Base-by-base conservation (phyloP, 1,140 invertebrate genomes). In the Caenorhabditis inopinata region DNA sequence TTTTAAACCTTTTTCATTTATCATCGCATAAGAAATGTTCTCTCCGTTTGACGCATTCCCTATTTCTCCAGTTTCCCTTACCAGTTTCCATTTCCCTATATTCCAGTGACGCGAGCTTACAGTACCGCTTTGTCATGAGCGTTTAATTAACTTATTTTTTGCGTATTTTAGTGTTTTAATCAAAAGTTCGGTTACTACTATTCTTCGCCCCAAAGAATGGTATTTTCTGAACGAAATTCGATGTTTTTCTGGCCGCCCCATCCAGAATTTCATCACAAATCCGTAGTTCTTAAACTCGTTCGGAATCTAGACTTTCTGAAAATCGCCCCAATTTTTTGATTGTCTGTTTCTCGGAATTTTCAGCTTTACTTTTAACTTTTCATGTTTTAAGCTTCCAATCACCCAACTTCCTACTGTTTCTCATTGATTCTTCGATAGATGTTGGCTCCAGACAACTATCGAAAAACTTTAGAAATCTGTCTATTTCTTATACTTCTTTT, bases 281-380 rank as follows among this genome's bases (percentile, higher is more conserved):
- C 18, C 7, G 32, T 2, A 62, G 23, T 14, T 62, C 35, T 68
- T 1, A 11, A 3, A 9, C 1, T n/a, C n/a, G n/a, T n/a, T n/a
- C n/a, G n/a, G n/a, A n/a, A 68, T 2, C 38, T 18, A 68, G 51
- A 68, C 32, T 68, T 38, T 68, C 32, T 9, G n/a, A 68, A 42
- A 68, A 68, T 68, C 32, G 58, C 58, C 58, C 58, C 58, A 38
- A 68, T 38, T 68, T 42, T 68, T 18, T 6, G 27, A 62, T 14
- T 38, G n/a, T 68, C 51, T 58, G 23, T 48, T 48, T 48, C 16
- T 27, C 49, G 0, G 2, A 53, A 25, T 58, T 58, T 21, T 42
- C 29, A 68, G 58, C 58, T 68, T 68, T 68, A 68, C 38, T 18
- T 68, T 68, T 68, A 68, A 68, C 58, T 68, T 68, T 68, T 68